Base-by-base conservation (phyloP, 2,888 invertebrate species). In the Cephus nigrinus region DNA sequence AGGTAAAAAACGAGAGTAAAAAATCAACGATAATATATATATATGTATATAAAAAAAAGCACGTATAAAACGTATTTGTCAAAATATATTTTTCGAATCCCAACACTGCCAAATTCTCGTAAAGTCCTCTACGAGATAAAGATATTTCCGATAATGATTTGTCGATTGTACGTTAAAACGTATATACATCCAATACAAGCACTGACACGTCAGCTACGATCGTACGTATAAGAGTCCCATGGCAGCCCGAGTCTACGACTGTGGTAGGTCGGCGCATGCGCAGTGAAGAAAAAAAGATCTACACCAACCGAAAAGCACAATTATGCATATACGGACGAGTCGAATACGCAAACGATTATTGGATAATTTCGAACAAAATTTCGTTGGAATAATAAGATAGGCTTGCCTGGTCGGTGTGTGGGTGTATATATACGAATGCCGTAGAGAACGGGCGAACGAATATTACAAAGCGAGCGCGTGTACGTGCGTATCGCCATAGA, bases 321-420 rank as follows among this genome's bases (percentile, higher is more conserved):
- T 68, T 23, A 69, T n/a, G 55, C n/a, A 36, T 55, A 40, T 12
- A 11, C 36, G 1, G 55, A 69, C 36, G 55, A 68, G 55, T 68
- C 76, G 77, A 78, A 80, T 81, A 83, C 80, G 80, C 76, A 79
- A 72, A 69, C 80, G 82, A 84, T 85, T 83, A 82, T 80, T 75
- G 76, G 80, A 81, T 80, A 81, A 82, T 82, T 80, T 79, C 81
- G 79, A 79, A 74, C 76, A 80, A 75, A 82, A 79, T 55, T 30
- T 72, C 23, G 35, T 55, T 34, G 12, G 35, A 78, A 72, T 75
- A 78, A 78, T 35, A 75, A 77, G 40, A 75, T 55, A 34, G 69
- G 55, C 36, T 4, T 4, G 15, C 5, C 4, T 4, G 15, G 4
- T 3, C 12, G 12, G 36, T 0, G 15, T 15, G 40, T 4, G 1